Conservation (phyloP, 2,888 invertebrate species). For the Kryphioiulus occultus region DNA sequence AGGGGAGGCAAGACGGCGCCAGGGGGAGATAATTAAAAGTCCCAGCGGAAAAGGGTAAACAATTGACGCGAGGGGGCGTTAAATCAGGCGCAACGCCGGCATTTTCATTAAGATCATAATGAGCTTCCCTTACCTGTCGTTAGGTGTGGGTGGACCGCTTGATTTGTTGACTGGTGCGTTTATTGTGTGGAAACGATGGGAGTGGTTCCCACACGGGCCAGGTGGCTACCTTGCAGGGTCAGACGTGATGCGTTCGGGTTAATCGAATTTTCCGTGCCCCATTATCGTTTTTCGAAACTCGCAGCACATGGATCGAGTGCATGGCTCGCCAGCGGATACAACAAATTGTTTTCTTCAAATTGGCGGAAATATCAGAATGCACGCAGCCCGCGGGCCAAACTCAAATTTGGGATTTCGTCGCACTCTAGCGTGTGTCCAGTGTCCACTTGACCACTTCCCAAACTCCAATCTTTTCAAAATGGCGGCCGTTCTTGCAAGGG, state of each 20-base stretch:
- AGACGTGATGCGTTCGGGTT: constrained; percentile 7
- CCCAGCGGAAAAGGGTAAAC: neutral
- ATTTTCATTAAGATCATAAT: constrained; percentile 23
- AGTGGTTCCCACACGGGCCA: constrained; percentile 23
- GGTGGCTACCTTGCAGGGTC: constrained; percentile 23
- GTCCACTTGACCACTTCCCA: too few relatives aligned
- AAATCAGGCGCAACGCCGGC: neutral
- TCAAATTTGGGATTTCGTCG: neutral
- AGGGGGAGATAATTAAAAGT: neutral
- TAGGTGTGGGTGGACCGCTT: constrained; percentile 7
- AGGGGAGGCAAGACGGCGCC: constrained; percentile 3
- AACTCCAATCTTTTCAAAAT: neutral
- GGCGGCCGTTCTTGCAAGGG: neutral
- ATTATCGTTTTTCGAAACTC: neutral
- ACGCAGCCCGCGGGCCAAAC: neutral
- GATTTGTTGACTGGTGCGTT: constrained; percentile 18
- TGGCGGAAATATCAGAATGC: neutral
- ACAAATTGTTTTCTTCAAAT: neutral
- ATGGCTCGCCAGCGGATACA: neutral
- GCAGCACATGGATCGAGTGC: too few relatives aligned
- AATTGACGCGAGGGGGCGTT: constrained; percentile 17
- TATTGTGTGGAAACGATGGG: neutral
- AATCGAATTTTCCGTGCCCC: constrained; percentile 23
- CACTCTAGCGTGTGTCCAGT: neutral
- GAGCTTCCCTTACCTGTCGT: constrained; percentile 17